phyloP scores from a whole-genome alignment of 2,888 invertebrate species.

The Habroteleia sp. region DNA sequence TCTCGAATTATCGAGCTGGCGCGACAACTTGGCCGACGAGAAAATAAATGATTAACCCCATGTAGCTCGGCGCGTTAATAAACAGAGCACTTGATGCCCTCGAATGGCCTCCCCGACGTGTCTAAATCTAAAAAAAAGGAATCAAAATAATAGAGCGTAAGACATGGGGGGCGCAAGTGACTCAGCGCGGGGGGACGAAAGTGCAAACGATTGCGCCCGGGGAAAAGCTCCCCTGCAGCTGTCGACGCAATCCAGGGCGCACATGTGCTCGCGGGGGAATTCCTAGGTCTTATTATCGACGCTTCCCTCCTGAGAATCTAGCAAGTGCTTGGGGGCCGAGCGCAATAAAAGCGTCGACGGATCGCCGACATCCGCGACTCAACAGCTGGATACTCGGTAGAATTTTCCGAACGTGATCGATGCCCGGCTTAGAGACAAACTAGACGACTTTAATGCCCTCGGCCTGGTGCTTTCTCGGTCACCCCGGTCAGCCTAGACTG shows the following conservation, averaged over 20 bases:
- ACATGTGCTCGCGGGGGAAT: constrained; percentile 78
- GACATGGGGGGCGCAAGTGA: constrained; percentile 15
- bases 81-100: constrained; percentile 30
- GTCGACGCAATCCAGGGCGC: constrained; percentile 67
- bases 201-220: constrained; percentile 9
- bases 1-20: too few relatives aligned
- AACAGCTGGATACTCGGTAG: constrained; percentile 30
- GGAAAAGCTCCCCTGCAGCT: constrained; percentile 65
- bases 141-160: constrained; percentile 17
- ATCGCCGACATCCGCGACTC: constrained; percentile 56
- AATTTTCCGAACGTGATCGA: constrained; percentile 26
- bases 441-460: constrained; percentile 16
- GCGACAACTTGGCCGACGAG: too few relatives aligned
- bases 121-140: constrained; percentile 14
- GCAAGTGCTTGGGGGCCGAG: constrained; percentile 70
- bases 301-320: constrained; percentile 74
- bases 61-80: constrained; percentile 29
- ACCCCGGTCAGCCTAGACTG: constrained; percentile 1
- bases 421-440: constrained; percentile 15
- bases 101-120: constrained; percentile 12
- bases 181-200: constrained; percentile 82
- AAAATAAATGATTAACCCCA: constrained; percentile 29
- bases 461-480: constrained; percentile 17
- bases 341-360: constrained; percentile 60
- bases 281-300: constrained; percentile 65